Evolutionary conservation across 2,797 vertebrate genomes (phyloP), one percentile per base, ranked within the genome.

Genomic region (Phalanger gymnotis): DNA sequence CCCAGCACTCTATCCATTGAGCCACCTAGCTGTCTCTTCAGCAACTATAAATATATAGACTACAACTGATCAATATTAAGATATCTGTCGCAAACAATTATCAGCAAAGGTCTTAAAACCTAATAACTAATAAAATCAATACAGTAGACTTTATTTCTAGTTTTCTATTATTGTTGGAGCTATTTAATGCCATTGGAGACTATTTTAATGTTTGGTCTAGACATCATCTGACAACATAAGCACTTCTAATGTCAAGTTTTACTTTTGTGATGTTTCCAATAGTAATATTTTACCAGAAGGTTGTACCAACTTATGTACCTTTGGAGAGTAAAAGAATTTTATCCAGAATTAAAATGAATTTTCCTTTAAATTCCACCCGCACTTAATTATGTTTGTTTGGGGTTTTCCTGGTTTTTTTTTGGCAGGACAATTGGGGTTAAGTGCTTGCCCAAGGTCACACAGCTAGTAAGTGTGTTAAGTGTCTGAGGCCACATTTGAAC

Each of bases 351-450:
- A 90, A 90, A n/a, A 22, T 90, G 52, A 53, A 22, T 53, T 30
- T 90, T 93, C 92, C 93, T 54, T 40, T 73, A 93, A 90, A 95
- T 91, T 81, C 11, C 4, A 94, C 22, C 54, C 12, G 96, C 53
- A 93, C 93, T 94, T 96, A 94, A 47, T 93, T 92, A 90, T 93
- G 2, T 14, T 30, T n/a, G n/a, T n/a, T n/a, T n/a, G n/a, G n/a
- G n/a, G n/a, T n/a, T n/a, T n/a, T n/a, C n/a, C n/a, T n/a, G n/a
- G n/a, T n/a, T n/a, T n/a, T n/a, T n/a, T n/a, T n/a, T n/a, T n/a
- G n/a, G n/a, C n/a, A n/a, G n/a, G n/a, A n/a, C n/a, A n/a, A n/a
- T n/a, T n/a, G n/a, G n/a, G n/a, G n/a, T n/a, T n/a, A n/a, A n/a
- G n/a, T n/a, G n/a, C n/a, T n/a, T n/a, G n/a, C n/a, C n/a, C n/a